phyloP scores from a whole-genome alignment of 2,797 vertebrate species.

The Sebastes elongatus region DNA sequence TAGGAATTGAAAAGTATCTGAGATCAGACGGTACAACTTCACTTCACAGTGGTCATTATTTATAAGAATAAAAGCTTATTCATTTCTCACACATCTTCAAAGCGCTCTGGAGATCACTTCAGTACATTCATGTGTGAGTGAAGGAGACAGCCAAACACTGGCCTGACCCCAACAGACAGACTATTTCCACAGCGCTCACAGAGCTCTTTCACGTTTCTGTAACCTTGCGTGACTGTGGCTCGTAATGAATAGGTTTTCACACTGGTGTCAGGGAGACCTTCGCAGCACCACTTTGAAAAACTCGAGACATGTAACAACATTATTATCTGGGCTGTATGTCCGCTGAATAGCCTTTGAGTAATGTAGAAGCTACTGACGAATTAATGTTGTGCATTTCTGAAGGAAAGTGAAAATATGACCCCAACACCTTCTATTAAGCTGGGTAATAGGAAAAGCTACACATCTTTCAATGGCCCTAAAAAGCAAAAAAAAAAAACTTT shows the following conservation, averaged over 20 bases:
- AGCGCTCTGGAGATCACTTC: neutral
- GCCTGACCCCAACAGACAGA: neutral
- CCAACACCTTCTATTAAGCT: neutral
- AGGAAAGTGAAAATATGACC: constrained; percentile 1
- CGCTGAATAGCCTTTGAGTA: neutral
- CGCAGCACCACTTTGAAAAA: constrained; percentile 38
- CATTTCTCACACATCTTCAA: neutral
- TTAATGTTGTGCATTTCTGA: neutral
- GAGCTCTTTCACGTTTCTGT: constrained; percentile 4
- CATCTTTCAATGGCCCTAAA: neutral
- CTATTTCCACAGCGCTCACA: constrained; percentile 7
- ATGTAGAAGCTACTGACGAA: neutral
- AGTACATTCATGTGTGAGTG: neutral
- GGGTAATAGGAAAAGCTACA: neutral
- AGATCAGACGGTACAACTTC: neutral
- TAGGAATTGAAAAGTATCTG: neutral
- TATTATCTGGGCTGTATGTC: constrained; percentile 11
- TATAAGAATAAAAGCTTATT: neutral
- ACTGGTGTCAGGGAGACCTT: constrained; percentile 25
- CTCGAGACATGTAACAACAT: constrained; percentile 12
- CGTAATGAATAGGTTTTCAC: constrained; percentile 36
- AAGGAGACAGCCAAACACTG: neutral
- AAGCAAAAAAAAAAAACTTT: too few species aligned
- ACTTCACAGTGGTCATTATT: neutral
- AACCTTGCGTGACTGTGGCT: constrained; percentile 27